Percentiles rank a stretch among this genome's conserved stretches.
Evolutionary conservation across 1,140 invertebrate genomes (phyloP).

Genomic region (Zaprionus capensis): DNA sequence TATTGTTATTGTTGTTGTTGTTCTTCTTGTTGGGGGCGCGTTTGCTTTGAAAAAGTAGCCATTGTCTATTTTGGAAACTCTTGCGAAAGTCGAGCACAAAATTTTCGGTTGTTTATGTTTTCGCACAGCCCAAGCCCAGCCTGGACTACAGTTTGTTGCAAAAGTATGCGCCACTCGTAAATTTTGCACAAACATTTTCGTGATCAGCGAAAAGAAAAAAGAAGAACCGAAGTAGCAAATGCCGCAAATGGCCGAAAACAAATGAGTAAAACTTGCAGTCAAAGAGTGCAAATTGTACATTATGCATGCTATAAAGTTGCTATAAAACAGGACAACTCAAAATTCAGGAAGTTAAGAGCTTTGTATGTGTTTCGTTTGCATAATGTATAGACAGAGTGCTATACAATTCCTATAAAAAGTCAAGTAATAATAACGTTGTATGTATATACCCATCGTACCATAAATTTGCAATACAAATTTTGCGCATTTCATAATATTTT

Average conservation of each 20-base stretch:
- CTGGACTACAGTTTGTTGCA: slow-evolving; percentile 31
- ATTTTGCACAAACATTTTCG: background rate
- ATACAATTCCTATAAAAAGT: background rate
- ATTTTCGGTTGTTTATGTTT: slow-evolving; percentile 48
- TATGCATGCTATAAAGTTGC: background rate
- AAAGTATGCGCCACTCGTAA: slow-evolving; percentile 28
- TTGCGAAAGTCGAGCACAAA: slow-evolving; percentile 45
- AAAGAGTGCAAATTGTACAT: background rate
- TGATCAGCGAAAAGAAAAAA: background rate
- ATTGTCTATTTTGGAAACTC: slow-evolving; percentile 75
- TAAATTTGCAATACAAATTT: background rate
- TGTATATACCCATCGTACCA: background rate
- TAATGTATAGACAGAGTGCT: background rate
- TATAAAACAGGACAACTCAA: background rate
- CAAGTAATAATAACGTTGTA: background rate
- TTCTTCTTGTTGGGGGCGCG: slow-evolving; percentile 49
- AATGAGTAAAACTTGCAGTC: background rate
- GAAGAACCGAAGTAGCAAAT: background rate
- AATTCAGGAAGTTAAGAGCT: background rate
- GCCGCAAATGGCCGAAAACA: background rate
- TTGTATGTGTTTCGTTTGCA: background rate
- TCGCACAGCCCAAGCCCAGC: slow-evolving; percentile 14
- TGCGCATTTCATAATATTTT: background rate
- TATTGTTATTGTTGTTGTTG: slow-evolving; percentile 26
- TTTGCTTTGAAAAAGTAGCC: slow-evolving; percentile 44